phyloP scores from a whole-genome alignment of 1,140 invertebrate genomes.

The Hycleus phaleratus region DNA sequence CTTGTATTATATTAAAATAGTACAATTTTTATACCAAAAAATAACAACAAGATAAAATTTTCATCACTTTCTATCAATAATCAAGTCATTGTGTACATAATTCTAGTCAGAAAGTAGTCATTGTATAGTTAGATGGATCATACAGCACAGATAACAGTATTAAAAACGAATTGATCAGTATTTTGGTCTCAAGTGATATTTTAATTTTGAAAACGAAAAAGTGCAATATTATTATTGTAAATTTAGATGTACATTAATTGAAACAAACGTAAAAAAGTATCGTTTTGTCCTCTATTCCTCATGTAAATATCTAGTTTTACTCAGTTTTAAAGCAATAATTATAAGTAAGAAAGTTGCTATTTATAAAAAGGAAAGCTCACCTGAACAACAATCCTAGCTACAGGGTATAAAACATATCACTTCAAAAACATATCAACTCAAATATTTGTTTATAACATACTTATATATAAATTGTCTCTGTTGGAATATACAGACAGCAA shows the following conservation, averaged over 20 bases:
- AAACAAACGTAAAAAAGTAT: no score
- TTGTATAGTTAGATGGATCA: slow-evolving; percentile 14
- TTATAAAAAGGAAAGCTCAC: background rate
- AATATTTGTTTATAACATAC: background rate
- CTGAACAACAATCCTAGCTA: slow-evolving; percentile 9
- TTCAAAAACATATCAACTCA: background rate
- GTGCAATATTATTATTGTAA: slow-evolving; percentile 22
- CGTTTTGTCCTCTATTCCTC: no score
- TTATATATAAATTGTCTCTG: slow-evolving; percentile 7
- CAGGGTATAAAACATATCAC: slow-evolving; percentile 21
- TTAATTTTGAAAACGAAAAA: slow-evolving; percentile 17
- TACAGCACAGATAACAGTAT: slow-evolving; percentile 22
- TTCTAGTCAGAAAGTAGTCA: slow-evolving; percentile 10
- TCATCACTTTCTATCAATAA: slow-evolving; percentile 3
- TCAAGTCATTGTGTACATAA: background rate
- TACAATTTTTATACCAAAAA: slow-evolving; percentile 38
- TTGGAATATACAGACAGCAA: no score
- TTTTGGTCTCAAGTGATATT: slow-evolving; percentile 29
- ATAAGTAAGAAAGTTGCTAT: background rate
- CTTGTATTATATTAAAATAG: slow-evolving; percentile 29
- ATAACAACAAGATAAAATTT: background rate
- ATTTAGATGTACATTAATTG: no score
- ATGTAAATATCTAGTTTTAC: no score
- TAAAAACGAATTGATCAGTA: slow-evolving; percentile 27
- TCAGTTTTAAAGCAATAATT: slow-evolving; percentile 21